Evolutionary conservation across 2,797 vertebrate genomes (phyloP).

Genomic region (Crocodylus rhombifer): DNA sequence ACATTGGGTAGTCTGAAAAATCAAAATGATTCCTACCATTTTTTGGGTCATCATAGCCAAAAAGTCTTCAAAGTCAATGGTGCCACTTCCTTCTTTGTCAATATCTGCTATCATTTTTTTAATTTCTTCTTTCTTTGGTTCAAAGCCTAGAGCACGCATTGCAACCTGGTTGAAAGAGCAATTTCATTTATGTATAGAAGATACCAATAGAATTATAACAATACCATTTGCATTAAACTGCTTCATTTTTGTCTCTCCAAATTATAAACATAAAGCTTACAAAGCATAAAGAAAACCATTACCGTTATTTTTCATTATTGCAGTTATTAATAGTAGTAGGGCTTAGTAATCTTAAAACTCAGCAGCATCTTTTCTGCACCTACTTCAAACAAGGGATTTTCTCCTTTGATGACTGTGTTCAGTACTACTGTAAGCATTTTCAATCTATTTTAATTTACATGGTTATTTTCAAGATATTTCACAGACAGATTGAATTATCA

Average conservation of each 20-base stretch:
- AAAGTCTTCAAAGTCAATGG: conserved; percentile 91
- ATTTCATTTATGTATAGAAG: background rate
- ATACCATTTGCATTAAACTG: background rate
- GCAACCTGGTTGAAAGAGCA: conserved; percentile 86
- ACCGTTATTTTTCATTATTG: background rate
- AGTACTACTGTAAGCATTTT: background rate
- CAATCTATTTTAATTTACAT: background rate
- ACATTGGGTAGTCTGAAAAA: background rate
- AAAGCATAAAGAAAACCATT: background rate
- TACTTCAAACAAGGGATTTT: background rate
- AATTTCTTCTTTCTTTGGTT: conserved; percentile 96
- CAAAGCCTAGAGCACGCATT: conserved; percentile 94
- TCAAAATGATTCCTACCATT: conserved; percentile 85
- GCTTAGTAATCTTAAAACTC: background rate
- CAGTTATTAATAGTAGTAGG: background rate
- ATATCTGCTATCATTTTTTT: conserved; percentile 92
- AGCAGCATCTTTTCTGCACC: background rate
- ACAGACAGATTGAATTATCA: background rate
- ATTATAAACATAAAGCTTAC: background rate
- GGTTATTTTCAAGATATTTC: background rate
- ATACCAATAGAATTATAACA: background rate
- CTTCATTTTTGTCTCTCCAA: background rate
- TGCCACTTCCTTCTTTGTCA: conserved; percentile 89
- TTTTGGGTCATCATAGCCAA: conserved; percentile 93
- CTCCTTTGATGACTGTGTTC: background rate